Evolutionary conservation across 2,797 vertebrate genomes (phyloP).

Genomic region (Spinus pinus): DNA sequence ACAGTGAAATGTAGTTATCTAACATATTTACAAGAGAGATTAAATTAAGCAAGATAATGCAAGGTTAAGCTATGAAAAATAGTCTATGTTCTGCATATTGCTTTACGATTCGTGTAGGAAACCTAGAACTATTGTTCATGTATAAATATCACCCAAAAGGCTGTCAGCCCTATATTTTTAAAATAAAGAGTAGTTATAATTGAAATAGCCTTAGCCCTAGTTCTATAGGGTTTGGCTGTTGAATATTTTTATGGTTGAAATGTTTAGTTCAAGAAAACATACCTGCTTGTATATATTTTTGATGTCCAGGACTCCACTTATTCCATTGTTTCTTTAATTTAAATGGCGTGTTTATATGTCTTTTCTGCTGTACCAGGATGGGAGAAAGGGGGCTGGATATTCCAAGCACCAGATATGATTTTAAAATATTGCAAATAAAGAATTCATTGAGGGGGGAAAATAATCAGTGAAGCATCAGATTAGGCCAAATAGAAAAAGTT

Average conservation of each 20-base stretch:
- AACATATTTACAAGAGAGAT: slow-evolving; percentile 70
- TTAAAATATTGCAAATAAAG: slow-evolving; percentile 47
- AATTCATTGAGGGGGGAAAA: not conserved
- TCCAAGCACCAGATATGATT: slow-evolving; percentile 69
- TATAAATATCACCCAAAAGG: slow-evolving; percentile 80
- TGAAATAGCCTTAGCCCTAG: slow-evolving; percentile 80
- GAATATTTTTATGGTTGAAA: slow-evolving; percentile 84
- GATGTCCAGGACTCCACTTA: slow-evolving; percentile 72
- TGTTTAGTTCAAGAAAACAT: slow-evolving; percentile 78
- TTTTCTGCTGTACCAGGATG: slow-evolving; percentile 74
- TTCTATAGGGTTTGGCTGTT: slow-evolving; percentile 84
- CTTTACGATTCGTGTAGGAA: slow-evolving; percentile 72
- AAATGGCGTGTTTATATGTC: slow-evolving; percentile 75
- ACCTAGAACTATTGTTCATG: slow-evolving; percentile 76
- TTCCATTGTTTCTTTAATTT: slow-evolving; percentile 77
- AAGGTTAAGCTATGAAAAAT: slow-evolving; percentile 69
- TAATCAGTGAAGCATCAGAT: slow-evolving; percentile 30
- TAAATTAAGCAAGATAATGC: slow-evolving; percentile 75
- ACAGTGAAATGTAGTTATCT: slow-evolving; percentile 69
- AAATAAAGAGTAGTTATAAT: slow-evolving; percentile 81
- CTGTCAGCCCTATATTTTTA: slow-evolving; percentile 85
- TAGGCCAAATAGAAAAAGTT: slow-evolving; percentile 27
- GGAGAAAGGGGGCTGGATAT: slow-evolving; percentile 77
- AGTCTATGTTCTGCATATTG: slow-evolving; percentile 73
- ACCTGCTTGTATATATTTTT: slow-evolving; percentile 84